Conservation (phyloP, 92 coral and sea anemone species). For the Siderastrea radians region DNA sequence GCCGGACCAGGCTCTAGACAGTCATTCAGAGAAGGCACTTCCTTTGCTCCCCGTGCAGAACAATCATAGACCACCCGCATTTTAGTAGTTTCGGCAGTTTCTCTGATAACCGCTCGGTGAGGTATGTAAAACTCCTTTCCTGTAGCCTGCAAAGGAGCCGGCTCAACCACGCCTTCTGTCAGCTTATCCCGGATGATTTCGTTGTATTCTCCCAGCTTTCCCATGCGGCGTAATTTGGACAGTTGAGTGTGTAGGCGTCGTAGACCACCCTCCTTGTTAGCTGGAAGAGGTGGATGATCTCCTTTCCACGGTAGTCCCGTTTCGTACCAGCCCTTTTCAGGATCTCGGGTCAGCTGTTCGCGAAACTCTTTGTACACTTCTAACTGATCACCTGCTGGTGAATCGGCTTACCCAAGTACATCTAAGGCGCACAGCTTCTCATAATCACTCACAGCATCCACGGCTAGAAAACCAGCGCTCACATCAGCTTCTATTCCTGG, state of each 20-base stretch:
- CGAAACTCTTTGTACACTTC: constrained; percentile 44
- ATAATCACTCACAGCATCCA: neutral
- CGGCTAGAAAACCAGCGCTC: constrained; percentile 16
- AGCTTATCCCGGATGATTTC: constrained; percentile 34
- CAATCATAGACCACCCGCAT: constrained; percentile 21
- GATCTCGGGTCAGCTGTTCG: constrained; percentile 35
- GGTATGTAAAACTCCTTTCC: constrained; percentile 43
- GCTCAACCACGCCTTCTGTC: constrained; percentile 55
- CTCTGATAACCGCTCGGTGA: constrained; percentile 37
- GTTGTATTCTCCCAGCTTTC: constrained; percentile 41
- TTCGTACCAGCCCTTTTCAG: constrained; percentile 47
- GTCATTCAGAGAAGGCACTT: constrained; percentile 40
- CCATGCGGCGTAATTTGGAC: constrained; percentile 20
- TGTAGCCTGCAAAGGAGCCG: constrained; percentile 21
- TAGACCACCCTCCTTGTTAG: constrained; percentile 24
- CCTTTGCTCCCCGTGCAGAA: constrained; percentile 40
- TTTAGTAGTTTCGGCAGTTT: constrained; percentile 16
- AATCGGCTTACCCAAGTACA: constrained; percentile 36
- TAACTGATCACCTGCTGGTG: constrained; percentile 18
- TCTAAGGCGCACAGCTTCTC: constrained; percentile 38
- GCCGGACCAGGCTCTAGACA: constrained; percentile 46
- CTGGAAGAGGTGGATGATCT: constrained; percentile 35
- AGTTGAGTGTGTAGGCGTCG: constrained; percentile 38
- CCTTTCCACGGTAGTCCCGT: constrained; percentile 36
- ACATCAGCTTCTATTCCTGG: constrained; percentile 21